Evolutionary conservation across 2,113 vertebrate genomes (phyloP), one percentile per base, ranked within the genome.

Genomic region (Heterocephalus glaber): DNA sequence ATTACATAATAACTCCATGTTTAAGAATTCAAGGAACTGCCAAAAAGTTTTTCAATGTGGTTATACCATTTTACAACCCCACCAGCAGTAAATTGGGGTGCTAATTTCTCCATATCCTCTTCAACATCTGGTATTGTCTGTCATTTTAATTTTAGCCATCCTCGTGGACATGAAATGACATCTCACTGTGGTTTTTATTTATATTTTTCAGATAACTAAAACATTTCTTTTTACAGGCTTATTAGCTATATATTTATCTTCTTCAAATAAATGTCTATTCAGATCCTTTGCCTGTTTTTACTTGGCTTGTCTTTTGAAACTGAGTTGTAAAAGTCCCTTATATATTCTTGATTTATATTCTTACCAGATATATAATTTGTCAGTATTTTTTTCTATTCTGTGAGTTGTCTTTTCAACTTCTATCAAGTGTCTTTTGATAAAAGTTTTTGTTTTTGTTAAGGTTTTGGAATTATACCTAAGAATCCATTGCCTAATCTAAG

Each of bases 131-230:
- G 65, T 60, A 49, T 47, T 65, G 5, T 61, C 11, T 85, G 30
- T 44, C 60, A 63, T 79, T 89, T 86, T 95, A 58, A 68, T 60
- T 77, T 96, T 79, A 81, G 58, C 0, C 22, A 7, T 56, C 49
- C 22, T 72, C n/a, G 3, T 47, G 41, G n/a, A 86, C 60, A 83
- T 74, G 49, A 95, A 89, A 85, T 86, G 22, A 13, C 8, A 87
- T 72, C 6, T 79, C 19, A 30, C 20, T 90, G 41, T 85, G 92
- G 54, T 91, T 96, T 92, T 93, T 20, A 54, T 83, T 85, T 95
- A 60, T 13, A 72, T 72, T 93, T 95, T 41, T 35, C 79, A 66
- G 56, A 68, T 90, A 85, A 86, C 65, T 81, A 93, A 95, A 17
- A 19, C 68, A 33, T 28, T 81, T 38, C 17, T 70, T 72, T 95